Evolutionary conservation across 2,888 invertebrate genomes (phyloP).

Genomic region (Metopia argyrocephala): DNA sequence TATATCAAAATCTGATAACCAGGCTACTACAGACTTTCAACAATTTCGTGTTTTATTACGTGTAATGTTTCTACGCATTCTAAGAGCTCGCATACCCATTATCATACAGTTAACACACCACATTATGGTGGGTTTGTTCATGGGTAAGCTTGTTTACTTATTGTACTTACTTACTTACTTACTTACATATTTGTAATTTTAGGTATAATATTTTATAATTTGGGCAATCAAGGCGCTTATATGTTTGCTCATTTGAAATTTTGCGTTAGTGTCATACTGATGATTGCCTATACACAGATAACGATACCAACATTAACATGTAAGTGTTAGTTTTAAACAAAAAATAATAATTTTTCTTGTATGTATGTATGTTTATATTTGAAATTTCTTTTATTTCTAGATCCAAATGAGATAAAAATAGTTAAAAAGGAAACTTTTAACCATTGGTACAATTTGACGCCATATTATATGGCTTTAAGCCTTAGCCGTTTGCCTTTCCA

Average conservation of each 20-base stretch:
- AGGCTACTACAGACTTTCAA: slow-evolving; percentile 80
- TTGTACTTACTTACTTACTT: not conserved
- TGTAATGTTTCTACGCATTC: slow-evolving; percentile 82
- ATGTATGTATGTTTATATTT: not conserved
- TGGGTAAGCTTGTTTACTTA: slow-evolving; percentile 69
- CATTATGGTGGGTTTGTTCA: slow-evolving; percentile 81
- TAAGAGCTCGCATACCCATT: slow-evolving; percentile 81
- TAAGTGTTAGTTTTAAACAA: slow-evolving; percentile 78
- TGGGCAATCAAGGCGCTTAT: slow-evolving; percentile 83
- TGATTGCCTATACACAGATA: slow-evolving; percentile 84
- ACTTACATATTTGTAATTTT: slow-evolving; percentile 68
- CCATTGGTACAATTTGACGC: slow-evolving; percentile 83
- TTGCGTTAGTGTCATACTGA: slow-evolving; percentile 83
- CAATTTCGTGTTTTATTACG: slow-evolving; percentile 82
- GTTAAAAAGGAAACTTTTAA: slow-evolving; percentile 86
- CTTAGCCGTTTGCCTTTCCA: slow-evolving; percentile 82
- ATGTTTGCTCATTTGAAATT: slow-evolving; percentile 86
- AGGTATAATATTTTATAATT: slow-evolving; percentile 82
- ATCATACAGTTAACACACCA: slow-evolving; percentile 83
- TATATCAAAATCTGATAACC: slow-evolving; percentile 72
- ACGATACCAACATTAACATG: slow-evolving; percentile 85
- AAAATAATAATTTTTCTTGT: slow-evolving; percentile 14
- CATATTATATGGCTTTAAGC: slow-evolving; percentile 83
- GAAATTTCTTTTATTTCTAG: slow-evolving; percentile 73
- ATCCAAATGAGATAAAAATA: slow-evolving; percentile 84